Conservation (phyloP, 2,797 vertebrate species). For the Pyrocephalus nanus region DNA sequence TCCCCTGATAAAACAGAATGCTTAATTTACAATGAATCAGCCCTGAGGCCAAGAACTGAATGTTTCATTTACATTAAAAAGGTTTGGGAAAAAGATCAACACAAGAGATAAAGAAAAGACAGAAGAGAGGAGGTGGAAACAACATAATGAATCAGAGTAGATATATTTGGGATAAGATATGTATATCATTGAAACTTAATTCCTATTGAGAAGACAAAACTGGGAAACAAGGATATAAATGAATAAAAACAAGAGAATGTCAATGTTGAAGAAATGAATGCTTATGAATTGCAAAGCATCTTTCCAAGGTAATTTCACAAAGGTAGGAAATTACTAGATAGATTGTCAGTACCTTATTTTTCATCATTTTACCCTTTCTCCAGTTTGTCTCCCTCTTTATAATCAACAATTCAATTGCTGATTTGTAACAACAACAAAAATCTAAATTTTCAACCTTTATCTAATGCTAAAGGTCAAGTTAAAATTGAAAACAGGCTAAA, state of each 20-base stretch:
- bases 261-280: neutral
- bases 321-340: neutral
- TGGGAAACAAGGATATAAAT: neutral
- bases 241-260: neutral
- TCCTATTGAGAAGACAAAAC: neutral
- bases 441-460: neutral
- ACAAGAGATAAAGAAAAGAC: neutral
- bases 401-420: neutral
- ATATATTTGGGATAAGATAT: neutral
- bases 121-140: neutral
- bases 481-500: neutral
- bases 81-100: neutral
- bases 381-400: neutral
- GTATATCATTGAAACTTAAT: neutral
- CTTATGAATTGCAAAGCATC: neutral
- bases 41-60: constrained; percentile 10
- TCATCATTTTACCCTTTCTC: neutral
- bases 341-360: neutral
- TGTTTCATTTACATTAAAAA: constrained; percentile 34
- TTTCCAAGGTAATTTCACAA: neutral
- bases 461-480: neutral
- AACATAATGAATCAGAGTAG: neutral
- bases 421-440: neutral
- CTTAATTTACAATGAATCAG: constrained; percentile 1
- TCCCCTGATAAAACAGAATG: neutral